These are phyloP conservation scores for Latrodectus geometricus DNA, from an alignment of 1,140 invertebrate species.

Conservation along the genomic window DNA sequence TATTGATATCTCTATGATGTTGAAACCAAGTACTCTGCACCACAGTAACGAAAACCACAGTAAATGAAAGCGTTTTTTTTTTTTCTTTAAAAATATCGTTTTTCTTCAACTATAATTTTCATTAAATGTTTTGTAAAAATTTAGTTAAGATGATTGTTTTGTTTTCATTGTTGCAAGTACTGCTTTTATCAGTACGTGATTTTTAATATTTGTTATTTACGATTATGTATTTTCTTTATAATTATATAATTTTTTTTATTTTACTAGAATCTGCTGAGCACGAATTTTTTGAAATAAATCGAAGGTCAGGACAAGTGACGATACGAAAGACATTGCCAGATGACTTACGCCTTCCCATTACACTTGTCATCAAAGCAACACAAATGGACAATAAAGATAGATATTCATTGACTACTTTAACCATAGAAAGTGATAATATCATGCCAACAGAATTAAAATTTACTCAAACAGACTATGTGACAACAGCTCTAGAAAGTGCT, in stretches of 20 bases:
- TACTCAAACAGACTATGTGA: slow-evolving; percentile 79
- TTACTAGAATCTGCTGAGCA: slow-evolving; percentile 69
- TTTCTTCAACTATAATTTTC: no score
- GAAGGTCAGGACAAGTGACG: slow-evolving; percentile 75
- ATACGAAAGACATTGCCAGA: slow-evolving; percentile 74
- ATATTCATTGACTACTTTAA: slow-evolving; percentile 85
- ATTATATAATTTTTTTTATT: not conserved
- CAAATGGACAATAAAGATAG: slow-evolving; percentile 89
- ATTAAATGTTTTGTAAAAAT: no score
- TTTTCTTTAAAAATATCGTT: no score
- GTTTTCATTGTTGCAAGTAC: no score
- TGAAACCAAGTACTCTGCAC: no score
- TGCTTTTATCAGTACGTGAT: no score
- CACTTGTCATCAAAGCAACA: slow-evolving; percentile 84
- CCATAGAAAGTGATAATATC: slow-evolving; percentile 73
- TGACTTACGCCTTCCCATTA: slow-evolving; percentile 74
- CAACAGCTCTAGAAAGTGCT: slow-evolving; percentile 81
- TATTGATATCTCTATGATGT: no score
- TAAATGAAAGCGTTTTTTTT: no score
- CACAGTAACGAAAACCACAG: no score
- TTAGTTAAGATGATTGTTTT: no score
- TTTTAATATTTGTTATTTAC: no score
- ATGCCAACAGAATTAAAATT: slow-evolving; percentile 75
- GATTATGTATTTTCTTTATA: not conserved
- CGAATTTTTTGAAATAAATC: slow-evolving; percentile 73